Percentiles rank a stretch among this genome's conserved stretches.
phyloP scores from a whole-genome alignment of 2,797 vertebrate species.

The Epinephelus awoara region DNA sequence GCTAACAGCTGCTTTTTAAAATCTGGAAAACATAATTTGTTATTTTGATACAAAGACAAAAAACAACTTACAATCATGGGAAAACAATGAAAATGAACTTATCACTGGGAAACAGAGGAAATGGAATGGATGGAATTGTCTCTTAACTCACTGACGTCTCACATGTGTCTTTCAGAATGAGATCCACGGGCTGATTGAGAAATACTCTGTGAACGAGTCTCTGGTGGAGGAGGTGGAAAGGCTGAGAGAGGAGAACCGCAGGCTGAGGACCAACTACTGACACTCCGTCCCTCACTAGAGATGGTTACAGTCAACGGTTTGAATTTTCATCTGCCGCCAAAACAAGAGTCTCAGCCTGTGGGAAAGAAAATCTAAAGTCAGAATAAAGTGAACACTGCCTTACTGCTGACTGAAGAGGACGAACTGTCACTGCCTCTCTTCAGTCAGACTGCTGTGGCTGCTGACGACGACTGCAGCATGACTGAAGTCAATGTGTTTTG shows the following conservation, averaged over 20 bases:
- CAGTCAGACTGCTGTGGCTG: neutral
- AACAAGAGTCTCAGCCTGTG: neutral
- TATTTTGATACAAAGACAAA: too few species aligned
- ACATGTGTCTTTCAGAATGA: constrained; percentile 88
- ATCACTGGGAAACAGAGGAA: too few species aligned
- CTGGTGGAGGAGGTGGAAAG: constrained; percentile 96
- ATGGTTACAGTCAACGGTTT: too few species aligned
- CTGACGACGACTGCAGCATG: neutral
- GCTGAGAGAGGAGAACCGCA: constrained; percentile 94
- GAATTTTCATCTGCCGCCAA: neutral
- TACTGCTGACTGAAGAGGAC: neutral
- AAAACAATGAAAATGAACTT: too few species aligned
- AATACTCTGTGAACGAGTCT: constrained; percentile 93
- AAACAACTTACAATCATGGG: too few species aligned
- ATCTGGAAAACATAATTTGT: too few species aligned
- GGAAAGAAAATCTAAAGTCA: neutral
- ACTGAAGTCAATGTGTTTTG: neutral
- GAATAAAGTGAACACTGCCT: neutral
- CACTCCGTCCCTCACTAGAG: neutral
- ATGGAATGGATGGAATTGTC: too few species aligned
- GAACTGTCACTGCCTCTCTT: neutral
- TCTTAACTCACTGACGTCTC: too few species aligned
- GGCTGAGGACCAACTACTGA: constrained; percentile 93
- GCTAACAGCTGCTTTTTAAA: too few species aligned
- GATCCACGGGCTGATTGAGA: constrained; percentile 94